These are phyloP conservation scores for Gnatocerus cornutus DNA, from an alignment of 2,888 invertebrate genomes.

Conservation along the genomic window DNA sequence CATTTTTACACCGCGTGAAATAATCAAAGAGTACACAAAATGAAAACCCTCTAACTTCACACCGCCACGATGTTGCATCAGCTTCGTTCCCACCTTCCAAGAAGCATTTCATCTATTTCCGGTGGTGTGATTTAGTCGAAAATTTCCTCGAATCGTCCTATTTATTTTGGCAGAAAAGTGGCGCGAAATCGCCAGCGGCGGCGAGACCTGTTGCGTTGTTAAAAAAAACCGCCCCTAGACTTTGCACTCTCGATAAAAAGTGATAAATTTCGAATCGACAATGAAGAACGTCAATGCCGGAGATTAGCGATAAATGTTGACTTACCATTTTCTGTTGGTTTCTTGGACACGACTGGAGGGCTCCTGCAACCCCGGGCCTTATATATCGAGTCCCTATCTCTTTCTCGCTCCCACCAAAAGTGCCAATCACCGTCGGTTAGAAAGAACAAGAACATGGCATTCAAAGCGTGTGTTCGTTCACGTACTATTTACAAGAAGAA, in stretches of 20 bases:
- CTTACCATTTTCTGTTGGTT: slow-evolving; percentile 41
- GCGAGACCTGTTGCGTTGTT: slow-evolving; percentile 23
- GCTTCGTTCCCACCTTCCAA: slow-evolving; percentile 11
- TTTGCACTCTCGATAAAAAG: neutral
- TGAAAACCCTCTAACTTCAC: neutral
- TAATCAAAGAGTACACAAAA: neutral
- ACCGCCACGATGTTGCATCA: slow-evolving; percentile 18
- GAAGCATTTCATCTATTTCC: slow-evolving; percentile 35
- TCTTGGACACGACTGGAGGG: slow-evolving; percentile 38
- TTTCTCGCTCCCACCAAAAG: slow-evolving; percentile 26
- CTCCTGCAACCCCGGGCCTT: slow-evolving; percentile 41
- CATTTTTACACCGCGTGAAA: neutral
- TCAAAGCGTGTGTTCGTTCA: slow-evolving; percentile 44
- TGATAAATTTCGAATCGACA: neutral
- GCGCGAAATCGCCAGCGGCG: slow-evolving; percentile 21
- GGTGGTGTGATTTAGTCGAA: neutral
- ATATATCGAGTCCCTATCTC: slow-evolving; percentile 40
- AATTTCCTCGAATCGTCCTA: slow-evolving; percentile 27
- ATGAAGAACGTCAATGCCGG: neutral
- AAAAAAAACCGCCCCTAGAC: neutral
- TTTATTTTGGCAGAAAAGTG: slow-evolving; percentile 15
- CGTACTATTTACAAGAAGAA: slow-evolving; percentile 46
- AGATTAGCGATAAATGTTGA: slow-evolving; percentile 1
- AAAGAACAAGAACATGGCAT: slow-evolving; percentile 3
- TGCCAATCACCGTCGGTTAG: slow-evolving; percentile 14